phyloP scores from a whole-genome alignment of 2,113 vertebrate genomes.

The Vulpes ferrilata region DNA sequence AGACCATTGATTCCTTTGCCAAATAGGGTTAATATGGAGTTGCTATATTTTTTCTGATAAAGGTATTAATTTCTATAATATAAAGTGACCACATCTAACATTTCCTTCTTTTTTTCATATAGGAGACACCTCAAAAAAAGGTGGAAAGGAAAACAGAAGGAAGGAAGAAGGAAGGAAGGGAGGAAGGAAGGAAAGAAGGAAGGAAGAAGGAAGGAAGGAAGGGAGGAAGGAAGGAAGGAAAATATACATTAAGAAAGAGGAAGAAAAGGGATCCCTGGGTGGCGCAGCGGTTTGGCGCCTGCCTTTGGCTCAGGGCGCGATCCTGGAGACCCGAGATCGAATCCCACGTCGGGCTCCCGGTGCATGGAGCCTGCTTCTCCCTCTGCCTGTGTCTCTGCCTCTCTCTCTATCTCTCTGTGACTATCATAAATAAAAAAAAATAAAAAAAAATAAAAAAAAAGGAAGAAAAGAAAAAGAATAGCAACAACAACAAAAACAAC shows the following conservation, averaged over 20 bases:
- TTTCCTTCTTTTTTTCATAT: not conserved
- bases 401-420: no score
- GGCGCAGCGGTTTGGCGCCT: no score
- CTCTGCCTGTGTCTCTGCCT: no score
- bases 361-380: no score
- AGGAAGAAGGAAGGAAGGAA: not conserved
- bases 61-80: slow-evolving; percentile 5
- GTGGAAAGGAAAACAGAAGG: no score
- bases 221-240: not conserved
- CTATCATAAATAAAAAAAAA: no score
- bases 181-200: not conserved
- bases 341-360: no score
- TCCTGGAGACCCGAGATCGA: no score
- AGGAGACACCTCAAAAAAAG: not conserved
- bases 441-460: no score
- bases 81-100: not conserved
- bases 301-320: no score
- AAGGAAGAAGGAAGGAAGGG: accelerated
- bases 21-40: not conserved
- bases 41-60: not conserved
- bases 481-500: not conserved
- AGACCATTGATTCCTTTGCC: not conserved
- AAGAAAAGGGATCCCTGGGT: no score
- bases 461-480: accelerated
- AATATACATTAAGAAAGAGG: no score